Base-by-base conservation (phyloP, 2,797 vertebrate species). In the Danio aesculapii region DNA sequence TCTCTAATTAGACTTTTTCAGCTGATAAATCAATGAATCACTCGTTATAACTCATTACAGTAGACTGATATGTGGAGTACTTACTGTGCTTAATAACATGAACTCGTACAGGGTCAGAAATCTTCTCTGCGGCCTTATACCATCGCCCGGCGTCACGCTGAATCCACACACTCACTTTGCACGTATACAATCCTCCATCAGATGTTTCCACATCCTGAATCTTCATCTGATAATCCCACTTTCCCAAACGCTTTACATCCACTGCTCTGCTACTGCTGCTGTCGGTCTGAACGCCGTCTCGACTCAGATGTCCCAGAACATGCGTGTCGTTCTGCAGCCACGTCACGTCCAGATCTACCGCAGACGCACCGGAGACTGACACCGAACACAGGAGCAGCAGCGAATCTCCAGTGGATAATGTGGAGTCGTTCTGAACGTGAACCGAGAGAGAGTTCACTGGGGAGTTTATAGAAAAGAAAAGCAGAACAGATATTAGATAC, bases 311-410 rank as follows among this genome's bases (percentile, higher is more conserved):
- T 53, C 95, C 84, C 88, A 98, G 47, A 61, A 95, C 79, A 0
- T 87, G 94, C 21, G 90, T 87, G 43, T 89, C 90, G n/a, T 92
- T 91, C 13, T 94, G 90, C 86, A 95, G 93, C 98, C 98, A 99
- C 1, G 88, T 89, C 81, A 98, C 93, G 61, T 96, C 96, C 0
- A 96, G 91, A 17, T 92, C 90, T 71, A 96, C 87, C 16, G 92
- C 88, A 8, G 93, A 90, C 43, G 90, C 88, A 69, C 95, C 93
- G 82, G 95, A 94, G 0, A 94, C 93, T 0, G 91, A 88, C 50
- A 98, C 91, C 63, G 91, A 92, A 91, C 98, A 99, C 16, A 92
- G 89, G 49, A 99, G 95, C 85, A 92, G 92, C 81, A 99, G 88
- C 2, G 93, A 90, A 81, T 93, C 93, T 39, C 94, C 94, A 57